These are phyloP conservation scores for Pomatostomus ruficeps DNA, from an alignment of 2,113 vertebrate genomes.

Conservation along the genomic window DNA sequence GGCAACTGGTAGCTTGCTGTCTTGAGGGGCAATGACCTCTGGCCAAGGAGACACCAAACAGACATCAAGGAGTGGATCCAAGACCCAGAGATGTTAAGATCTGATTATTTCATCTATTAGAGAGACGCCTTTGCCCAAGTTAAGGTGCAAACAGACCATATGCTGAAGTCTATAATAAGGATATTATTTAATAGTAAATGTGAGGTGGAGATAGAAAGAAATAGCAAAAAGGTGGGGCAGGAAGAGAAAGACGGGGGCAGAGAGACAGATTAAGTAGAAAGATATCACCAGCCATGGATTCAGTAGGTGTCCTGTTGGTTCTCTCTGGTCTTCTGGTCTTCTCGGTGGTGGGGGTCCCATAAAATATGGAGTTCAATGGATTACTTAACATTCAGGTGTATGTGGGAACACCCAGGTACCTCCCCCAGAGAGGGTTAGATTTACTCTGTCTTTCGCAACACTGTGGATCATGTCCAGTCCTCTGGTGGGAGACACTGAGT, in stretches of 20 bases:
- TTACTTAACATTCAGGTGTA: neutral
- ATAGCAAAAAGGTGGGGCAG: neutral
- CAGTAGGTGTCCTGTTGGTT: neutral
- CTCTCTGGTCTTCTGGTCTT: neutral
- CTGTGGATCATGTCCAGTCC: neutral
- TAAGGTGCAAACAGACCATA: neutral
- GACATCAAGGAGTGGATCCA: neutral
- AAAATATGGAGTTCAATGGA: neutral
- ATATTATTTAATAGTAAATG: neutral
- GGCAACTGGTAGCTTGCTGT: accelerated
- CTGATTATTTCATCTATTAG: neutral
- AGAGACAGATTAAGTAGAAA: neutral
- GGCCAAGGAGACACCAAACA: neutral
- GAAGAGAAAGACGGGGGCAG: neutral
- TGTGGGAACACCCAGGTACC: neutral
- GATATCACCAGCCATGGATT: accelerated
- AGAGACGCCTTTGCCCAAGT: neutral
- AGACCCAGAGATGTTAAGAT: neutral
- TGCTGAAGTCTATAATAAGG: neutral
- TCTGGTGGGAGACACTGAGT: neutral
- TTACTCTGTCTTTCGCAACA: neutral
- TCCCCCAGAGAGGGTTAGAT: neutral
- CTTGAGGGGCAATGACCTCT: neutral
- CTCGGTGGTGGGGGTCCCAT: accelerated
- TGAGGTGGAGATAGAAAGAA: neutral